Percentiles rank a stretch among this genome's conserved stretches.
These are phyloP conservation scores for Drosophila kurseongensis DNA, from an alignment of 1,140 invertebrate genomes.

Conservation along the genomic window DNA sequence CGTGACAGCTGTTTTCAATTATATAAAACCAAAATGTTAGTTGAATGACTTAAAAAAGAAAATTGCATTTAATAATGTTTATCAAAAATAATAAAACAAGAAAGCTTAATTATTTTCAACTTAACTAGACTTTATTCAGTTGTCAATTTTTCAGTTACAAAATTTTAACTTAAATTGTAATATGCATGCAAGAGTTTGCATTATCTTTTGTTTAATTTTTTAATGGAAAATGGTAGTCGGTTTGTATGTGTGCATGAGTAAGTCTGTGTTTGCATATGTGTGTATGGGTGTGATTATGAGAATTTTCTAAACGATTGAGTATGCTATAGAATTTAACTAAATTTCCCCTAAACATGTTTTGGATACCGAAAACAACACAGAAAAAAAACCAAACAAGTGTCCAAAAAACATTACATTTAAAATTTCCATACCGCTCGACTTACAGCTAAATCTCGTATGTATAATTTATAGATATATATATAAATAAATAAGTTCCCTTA, in stretches of 20 bases:
- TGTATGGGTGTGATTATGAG: conserved; percentile 10
- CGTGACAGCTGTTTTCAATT: too few relatives aligned
- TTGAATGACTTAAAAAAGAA: too few relatives aligned
- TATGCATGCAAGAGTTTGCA: conserved; percentile 10
- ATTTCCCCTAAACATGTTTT: conserved; percentile 18
- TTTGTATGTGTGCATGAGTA: conserved; percentile 9
- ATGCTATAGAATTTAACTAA: conserved; percentile 38
- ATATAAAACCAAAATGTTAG: too few relatives aligned
- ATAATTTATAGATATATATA: conserved; percentile 20
- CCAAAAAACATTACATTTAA: conserved; percentile 20
- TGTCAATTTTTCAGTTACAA: conserved; percentile 43
- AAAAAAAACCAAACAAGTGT: conserved; percentile 29
- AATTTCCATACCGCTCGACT: conserved; percentile 29
- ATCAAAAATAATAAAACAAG: too few relatives aligned
- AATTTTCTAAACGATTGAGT: conserved; percentile 32
- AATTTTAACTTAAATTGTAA: conserved; percentile 34
- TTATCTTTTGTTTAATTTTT: not conserved
- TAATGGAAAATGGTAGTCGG: conserved; percentile 10
- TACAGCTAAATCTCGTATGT: conserved; percentile 43
- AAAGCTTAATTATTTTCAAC: conserved; percentile 13
- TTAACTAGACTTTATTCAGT: conserved; percentile 41
- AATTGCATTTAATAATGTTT: too few relatives aligned
- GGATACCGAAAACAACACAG: conserved; percentile 22
- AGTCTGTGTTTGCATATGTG: conserved; percentile 1
- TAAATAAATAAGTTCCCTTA: conserved; percentile 54